These are phyloP conservation scores for Synanthedon tipuliformis DNA, from an alignment of 2,888 invertebrate species.

Conservation along the genomic window DNA sequence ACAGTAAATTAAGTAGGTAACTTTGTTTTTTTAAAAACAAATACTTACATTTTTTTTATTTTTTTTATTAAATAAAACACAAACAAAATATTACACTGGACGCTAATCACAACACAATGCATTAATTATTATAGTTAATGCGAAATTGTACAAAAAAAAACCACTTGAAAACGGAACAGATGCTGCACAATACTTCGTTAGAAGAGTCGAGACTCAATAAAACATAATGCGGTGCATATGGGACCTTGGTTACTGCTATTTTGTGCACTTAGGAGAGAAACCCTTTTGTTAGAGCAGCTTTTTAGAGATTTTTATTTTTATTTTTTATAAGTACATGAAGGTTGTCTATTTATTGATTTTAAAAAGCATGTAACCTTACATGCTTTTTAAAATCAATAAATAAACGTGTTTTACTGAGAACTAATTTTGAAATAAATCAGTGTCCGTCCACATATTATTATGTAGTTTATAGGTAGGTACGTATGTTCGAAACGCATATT, in stretches of 20 bases:
- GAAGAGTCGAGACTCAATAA: conserved; percentile 13
- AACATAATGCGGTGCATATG: conserved; percentile 25
- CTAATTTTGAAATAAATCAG: too few relatives aligned
- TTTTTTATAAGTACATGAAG: too few relatives aligned
- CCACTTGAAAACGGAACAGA: conserved; percentile 35
- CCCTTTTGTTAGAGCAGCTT: too few relatives aligned
- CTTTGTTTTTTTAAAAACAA: neutral
- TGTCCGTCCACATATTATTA: too few relatives aligned
- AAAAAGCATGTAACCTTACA: too few relatives aligned
- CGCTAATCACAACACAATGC: neutral
- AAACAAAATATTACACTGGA: neutral
- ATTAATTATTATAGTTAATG: neutral
- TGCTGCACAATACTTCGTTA: conserved; percentile 56
- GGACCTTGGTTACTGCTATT: neutral
- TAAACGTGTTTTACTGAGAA: too few relatives aligned
- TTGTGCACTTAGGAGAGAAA: too few relatives aligned
- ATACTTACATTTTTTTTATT: neutral
- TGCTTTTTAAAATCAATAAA: too few relatives aligned
- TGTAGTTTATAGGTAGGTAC: too few relatives aligned
- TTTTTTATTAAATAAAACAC: neutral
- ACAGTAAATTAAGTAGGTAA: neutral
- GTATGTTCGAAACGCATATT: too few relatives aligned
- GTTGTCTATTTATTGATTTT: too few relatives aligned
- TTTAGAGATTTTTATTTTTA: too few relatives aligned
- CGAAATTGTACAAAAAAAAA: conserved; percentile 25